phyloP scores from a whole-genome alignment of 2,797 vertebrate genomes.

The Xenops minutus region DNA sequence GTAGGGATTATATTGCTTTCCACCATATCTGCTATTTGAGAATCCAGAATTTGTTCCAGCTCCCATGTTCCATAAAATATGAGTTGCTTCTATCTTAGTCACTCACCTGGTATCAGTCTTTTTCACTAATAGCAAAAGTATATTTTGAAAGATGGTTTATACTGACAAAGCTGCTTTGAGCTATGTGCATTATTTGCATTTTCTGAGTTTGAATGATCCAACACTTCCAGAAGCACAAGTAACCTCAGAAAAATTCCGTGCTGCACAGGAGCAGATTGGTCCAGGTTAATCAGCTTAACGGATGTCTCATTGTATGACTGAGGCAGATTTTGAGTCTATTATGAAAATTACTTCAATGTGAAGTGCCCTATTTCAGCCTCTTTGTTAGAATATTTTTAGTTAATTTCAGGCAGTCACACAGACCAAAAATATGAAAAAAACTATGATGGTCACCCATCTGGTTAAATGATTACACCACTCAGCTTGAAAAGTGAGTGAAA shows the following conservation, averaged over 20 bases:
- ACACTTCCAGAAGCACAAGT: neutral
- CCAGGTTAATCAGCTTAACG: neutral
- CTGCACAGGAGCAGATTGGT: fast-evolving
- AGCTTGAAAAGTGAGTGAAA: neutral
- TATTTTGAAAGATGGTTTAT: neutral
- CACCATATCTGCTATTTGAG: neutral
- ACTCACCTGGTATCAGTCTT: neutral
- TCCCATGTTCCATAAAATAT: neutral
- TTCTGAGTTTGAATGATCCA: neutral
- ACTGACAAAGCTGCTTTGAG: neutral
- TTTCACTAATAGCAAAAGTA: neutral
- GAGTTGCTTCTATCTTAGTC: neutral
- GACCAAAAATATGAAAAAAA: neutral
- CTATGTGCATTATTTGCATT: neutral
- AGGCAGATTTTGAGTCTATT: neutral
- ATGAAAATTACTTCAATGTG: neutral
- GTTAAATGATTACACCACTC: neutral
- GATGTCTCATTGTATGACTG: neutral
- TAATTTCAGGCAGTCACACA: neutral
- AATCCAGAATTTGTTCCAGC: neutral
- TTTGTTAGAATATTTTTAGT: neutral
- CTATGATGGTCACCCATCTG: neutral
- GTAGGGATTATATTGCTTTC: neutral
- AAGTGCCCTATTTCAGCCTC: neutral
- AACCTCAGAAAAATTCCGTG: neutral